A percentile compares a stretch with the other conserved stretches of the same genome.
Evolutionary conservation across 2,797 vertebrate species (phyloP).

Genomic region (Lophius americanus): DNA sequence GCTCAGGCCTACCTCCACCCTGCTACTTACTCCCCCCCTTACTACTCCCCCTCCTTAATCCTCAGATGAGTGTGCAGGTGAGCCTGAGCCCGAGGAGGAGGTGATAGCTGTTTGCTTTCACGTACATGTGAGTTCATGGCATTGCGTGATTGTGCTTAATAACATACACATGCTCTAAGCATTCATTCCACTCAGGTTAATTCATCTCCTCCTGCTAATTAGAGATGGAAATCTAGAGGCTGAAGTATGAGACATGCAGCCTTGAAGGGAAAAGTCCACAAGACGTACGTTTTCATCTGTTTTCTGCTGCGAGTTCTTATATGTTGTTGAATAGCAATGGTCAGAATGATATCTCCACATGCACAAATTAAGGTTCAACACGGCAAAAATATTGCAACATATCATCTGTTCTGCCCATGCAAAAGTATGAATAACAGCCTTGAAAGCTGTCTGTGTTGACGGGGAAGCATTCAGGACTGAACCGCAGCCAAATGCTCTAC

Average conservation of each 20-base stretch:
- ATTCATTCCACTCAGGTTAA: slow-evolving; percentile 47
- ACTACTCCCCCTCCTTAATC: slow-evolving; percentile 41
- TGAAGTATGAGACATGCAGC: background rate
- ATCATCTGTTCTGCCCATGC: too few species aligned
- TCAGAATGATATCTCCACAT: too few species aligned
- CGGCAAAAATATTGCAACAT: too few species aligned
- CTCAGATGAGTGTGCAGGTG: slow-evolving; percentile 57
- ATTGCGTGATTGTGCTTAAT: slow-evolving; percentile 26
- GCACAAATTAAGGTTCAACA: too few species aligned
- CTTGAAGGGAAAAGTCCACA: too few species aligned
- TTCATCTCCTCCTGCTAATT: slow-evolving; percentile 57
- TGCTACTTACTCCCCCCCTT: slow-evolving; percentile 7
- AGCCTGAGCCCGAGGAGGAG: slow-evolving; percentile 48
- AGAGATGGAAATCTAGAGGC: slow-evolving; percentile 61
- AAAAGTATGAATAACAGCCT: too few species aligned
- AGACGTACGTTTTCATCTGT: too few species aligned
- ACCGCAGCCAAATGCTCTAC: too few species aligned
- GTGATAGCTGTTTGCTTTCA: background rate
- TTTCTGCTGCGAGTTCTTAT: too few species aligned
- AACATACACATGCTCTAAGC: slow-evolving; percentile 27
- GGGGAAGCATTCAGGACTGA: too few species aligned
- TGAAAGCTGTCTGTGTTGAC: too few species aligned
- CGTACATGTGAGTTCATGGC: slow-evolving; percentile 20
- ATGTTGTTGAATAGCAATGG: too few species aligned
- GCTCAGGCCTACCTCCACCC: slow-evolving; percentile 1